Percentiles rank a stretch among this genome's conserved stretches.
Conservation (phyloP, 1,140 invertebrate genomes). For the Drosophila nigromelanica region DNA sequence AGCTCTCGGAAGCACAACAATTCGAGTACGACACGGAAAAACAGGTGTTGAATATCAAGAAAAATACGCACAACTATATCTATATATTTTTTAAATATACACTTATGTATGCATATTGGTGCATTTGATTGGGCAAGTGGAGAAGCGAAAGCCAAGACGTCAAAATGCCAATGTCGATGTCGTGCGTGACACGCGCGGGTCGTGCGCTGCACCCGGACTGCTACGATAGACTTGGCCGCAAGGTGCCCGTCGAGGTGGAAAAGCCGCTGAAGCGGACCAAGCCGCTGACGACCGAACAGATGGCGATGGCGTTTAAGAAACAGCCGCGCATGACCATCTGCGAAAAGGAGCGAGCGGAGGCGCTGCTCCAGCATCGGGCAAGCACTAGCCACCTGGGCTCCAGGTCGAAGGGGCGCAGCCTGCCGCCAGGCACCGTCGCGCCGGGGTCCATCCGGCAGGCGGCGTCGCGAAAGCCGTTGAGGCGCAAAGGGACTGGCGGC, state of each 20-base stretch:
- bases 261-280: background rate
- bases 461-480: conserved; percentile 16
- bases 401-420: background rate
- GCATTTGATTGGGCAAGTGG: background rate
- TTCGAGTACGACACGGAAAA: background rate
- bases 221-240: conserved; percentile 52
- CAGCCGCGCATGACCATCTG: conserved; percentile 17
- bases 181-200: conserved; percentile 40
- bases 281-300: background rate
- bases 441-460: background rate
- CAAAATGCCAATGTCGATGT: conserved; percentile 51
- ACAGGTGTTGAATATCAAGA: background rate
- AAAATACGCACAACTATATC: background rate
- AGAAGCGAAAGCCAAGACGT: background rate
- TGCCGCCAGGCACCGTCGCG: conserved; percentile 56
- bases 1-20: conserved; percentile 3
- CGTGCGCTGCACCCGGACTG: conserved; percentile 45
- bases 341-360: conserved; percentile 31
- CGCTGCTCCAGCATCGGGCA: conserved; percentile 9
- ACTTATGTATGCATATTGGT: background rate
- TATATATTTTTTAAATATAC: background rate
- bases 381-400: conserved; percentile 8
- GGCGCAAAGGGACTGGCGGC: conserved; percentile 22
- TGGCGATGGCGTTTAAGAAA: background rate
- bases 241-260: conserved; percentile 25